These are phyloP conservation scores for Chymomyza costata DNA, from an alignment of 1,140 invertebrate genomes.

Conservation along the genomic window DNA sequence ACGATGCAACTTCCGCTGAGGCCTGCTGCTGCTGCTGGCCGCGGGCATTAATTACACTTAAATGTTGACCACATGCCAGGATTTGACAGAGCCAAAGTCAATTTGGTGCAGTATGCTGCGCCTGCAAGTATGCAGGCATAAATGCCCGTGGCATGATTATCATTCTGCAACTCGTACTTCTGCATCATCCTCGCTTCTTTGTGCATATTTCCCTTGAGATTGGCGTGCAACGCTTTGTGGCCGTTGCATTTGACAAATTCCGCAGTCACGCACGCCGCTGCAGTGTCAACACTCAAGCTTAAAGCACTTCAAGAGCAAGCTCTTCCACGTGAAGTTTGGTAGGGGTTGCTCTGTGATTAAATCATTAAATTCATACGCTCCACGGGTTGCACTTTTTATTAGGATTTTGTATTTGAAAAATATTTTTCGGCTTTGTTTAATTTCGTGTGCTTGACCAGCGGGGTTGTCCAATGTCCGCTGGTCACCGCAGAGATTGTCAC, in stretches of 20 bases:
- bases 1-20: slow-evolving; percentile 40
- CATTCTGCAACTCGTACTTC: too few relatives aligned
- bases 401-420: slow-evolving; percentile 17
- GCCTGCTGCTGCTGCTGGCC: slow-evolving; percentile 18
- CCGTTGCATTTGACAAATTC: slow-evolving; percentile 58
- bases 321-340: too few relatives aligned
- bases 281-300: slow-evolving; percentile 25
- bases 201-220: too few relatives aligned
- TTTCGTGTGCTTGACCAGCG: slow-evolving; percentile 50
- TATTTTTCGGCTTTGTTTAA: slow-evolving; percentile 38
- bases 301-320: too few relatives aligned
- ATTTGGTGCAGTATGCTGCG: slow-evolving; percentile 19
- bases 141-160: not conserved
- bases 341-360: slow-evolving; percentile 47
- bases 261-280: slow-evolving; percentile 63
- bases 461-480: too few relatives aligned
- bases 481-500: slow-evolving; percentile 50
- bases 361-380: slow-evolving; percentile 73
- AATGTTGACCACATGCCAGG: slow-evolving; percentile 72
- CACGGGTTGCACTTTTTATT: slow-evolving; percentile 61
- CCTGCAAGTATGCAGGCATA: slow-evolving; percentile 28
- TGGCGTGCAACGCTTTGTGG: too few relatives aligned
- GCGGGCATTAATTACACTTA: slow-evolving; percentile 72
- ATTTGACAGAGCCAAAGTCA: slow-evolving; percentile 59
- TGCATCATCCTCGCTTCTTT: too few relatives aligned